Base-by-base conservation (phyloP, 1,140 invertebrate genomes). In the Zeugodacus cucurbitae region DNA sequence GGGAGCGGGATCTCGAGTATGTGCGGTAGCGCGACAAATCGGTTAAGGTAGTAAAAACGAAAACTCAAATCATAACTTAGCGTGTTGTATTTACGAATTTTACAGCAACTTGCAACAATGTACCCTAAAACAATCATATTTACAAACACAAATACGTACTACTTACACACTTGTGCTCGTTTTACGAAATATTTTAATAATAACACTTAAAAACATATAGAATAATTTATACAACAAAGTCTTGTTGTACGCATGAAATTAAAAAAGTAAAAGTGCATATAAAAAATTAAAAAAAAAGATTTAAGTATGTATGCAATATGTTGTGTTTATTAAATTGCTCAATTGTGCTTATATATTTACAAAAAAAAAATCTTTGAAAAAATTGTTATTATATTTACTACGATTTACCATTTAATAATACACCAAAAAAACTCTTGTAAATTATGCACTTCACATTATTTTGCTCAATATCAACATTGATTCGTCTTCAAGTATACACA, bases 81-180 rank as follows among this genome's bases (percentile, higher is more conserved):
- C n/a, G 74, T 48, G 74, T 86, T 86, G 57, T 86, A 86, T 58
- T 58, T 58, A 86, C 26, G 85, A 86, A 86, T 86, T 82, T 82
- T 82, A 86, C 57, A 64, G 41, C 6, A 87, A 87, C 59, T 87
- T 48, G 85, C 29, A 67, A 87, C 86, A 87, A 87, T 87, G 37
- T 87, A 87, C 58, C 58, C 58, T 29, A 87, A 64, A 87, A 87
- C 86, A 87, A 87, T 87, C 86, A 87, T 64, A 87, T 87, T 44
- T 48, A 82, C 41, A 48, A 48, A 82, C 20, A 78, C 70, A 41
- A 29, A 41, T 37, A 82, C 74, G 10, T 82, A 48, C 32, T 54
- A 74, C 29, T 10, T 54, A 26, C 41, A 26, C 26, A 82, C 62
- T 34, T 67, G 62, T 14, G 62, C 62, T 67, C 26, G 29, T 64